A percentile compares a stretch with the other conserved stretches of the same genome.
Conservation (phyloP, 2,113 vertebrate species). For the Ptyas mucosa region DNA sequence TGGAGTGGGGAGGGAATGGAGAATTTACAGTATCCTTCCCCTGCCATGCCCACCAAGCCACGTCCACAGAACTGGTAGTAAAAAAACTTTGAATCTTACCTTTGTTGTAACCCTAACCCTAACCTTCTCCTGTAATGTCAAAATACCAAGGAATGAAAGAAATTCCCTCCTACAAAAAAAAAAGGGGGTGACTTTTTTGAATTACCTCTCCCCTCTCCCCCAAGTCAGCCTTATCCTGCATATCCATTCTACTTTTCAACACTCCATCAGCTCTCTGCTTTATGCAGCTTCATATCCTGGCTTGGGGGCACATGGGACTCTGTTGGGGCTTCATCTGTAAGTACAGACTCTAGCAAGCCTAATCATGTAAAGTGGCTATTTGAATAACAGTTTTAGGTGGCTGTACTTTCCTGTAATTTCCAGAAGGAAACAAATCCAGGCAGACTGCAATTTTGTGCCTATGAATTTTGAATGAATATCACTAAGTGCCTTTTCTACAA, state of each 20-base stretch:
- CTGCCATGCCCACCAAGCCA: no score
- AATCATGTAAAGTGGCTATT: slow-evolving; percentile 65
- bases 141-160: neutral
- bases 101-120: no score
- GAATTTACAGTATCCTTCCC: no score
- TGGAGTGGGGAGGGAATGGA: no score
- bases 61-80: no score
- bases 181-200: neutral
- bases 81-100: no score
- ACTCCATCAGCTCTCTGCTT: slow-evolving; percentile 22
- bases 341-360: slow-evolving; percentile 61
- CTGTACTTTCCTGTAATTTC: slow-evolving; percentile 69
- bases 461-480: slow-evolving; percentile 64
- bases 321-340: slow-evolving; percentile 57
- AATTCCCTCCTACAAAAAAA: neutral
- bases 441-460: slow-evolving; percentile 63
- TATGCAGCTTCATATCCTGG: slow-evolving; percentile 22
- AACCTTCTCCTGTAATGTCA: neutral
- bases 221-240: neutral
- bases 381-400: slow-evolving; percentile 65
- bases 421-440: slow-evolving; percentile 66
- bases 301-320: slow-evolving; percentile 32
- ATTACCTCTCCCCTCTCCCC: rapidly evolving
- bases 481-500: slow-evolving; percentile 38
- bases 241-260: neutral